phyloP scores from a whole-genome alignment of 2,113 vertebrate species.

The Halichoeres trimaculatus region DNA sequence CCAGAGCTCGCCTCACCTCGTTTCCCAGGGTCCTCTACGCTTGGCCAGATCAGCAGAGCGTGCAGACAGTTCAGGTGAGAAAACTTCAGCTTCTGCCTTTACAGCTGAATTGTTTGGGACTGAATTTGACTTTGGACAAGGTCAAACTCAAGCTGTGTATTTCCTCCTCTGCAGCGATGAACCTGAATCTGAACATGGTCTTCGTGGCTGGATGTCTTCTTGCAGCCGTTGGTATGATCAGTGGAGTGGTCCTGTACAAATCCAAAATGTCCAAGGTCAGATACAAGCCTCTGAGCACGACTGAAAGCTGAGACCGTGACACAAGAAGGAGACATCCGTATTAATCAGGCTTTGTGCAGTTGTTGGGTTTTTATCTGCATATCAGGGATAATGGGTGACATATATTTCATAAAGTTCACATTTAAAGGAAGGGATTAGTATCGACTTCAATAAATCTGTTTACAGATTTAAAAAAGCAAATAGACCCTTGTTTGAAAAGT shows the following conservation, averaged over 20 bases:
- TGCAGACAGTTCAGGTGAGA: slow-evolving; percentile 41
- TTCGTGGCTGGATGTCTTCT: slow-evolving; percentile 73
- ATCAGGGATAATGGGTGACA: no score
- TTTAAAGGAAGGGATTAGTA: no score
- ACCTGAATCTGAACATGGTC: slow-evolving; percentile 65
- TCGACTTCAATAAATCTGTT: no score
- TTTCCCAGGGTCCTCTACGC: slow-evolving; percentile 83
- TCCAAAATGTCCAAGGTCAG: slow-evolving; percentile 38
- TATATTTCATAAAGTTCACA: no score
- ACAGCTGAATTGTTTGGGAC: background rate
- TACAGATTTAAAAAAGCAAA: no score
- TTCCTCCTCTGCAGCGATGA: slow-evolving; percentile 45
- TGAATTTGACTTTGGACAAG: no score
- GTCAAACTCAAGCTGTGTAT: background rate
- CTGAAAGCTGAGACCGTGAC: slow-evolving; percentile 23
- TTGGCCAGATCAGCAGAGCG: slow-evolving; percentile 48
- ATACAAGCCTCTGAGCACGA: slow-evolving; percentile 58
- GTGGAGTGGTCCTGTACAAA: slow-evolving; percentile 61
- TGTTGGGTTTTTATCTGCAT: no score
- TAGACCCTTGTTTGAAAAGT: no score
- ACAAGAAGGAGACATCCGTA: background rate
- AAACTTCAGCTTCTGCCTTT: background rate
- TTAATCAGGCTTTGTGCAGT: background rate
- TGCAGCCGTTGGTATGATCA: slow-evolving; percentile 65
- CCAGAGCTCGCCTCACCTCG: slow-evolving; percentile 69